Base-by-base conservation (phyloP, 2,888 invertebrate genomes). In the Zaprionus bogoriensis region DNA sequence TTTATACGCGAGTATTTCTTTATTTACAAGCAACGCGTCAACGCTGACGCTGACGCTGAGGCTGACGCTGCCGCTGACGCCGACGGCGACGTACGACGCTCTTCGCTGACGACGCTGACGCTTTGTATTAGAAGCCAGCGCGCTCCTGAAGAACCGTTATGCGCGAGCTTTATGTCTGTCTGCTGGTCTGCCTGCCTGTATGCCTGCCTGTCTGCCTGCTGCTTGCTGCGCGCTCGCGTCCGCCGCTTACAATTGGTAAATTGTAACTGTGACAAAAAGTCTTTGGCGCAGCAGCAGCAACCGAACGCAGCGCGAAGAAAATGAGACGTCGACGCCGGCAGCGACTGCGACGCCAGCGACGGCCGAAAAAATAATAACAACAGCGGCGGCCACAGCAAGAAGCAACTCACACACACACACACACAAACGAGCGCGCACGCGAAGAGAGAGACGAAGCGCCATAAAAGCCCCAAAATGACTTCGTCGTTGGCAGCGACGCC, bases 201-300 rank as follows among this genome's bases (percentile, higher is more conserved):
- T 30, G 20, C 5, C 25, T 50, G 42, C n/a, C n/a, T 45, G 57
- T 50, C 65, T 80, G 77, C 74, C 74, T 65, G 67, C 20, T 47
- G 51, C 39, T 60, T 64, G 25, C 63, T 53, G 68, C 69, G 74
- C 60, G 69, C 47, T 63, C 67, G 76, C 89, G 89, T 87, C 89
- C 86, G 79, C 73, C 75, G 82, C 87, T 88, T 84, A 87, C 89
- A 88, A 81, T 86, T 89, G 89, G 84, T 89, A 83, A 87, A 89
- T 89, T 89, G 89, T 88, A 89, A 89, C 89, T 89, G 89, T 87
- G 84, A 74, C 77, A 81, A 87, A 86, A 84, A 87, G 83, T 83
- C 86, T 86, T 82, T 76, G 69, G 84, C 87, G 77, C 86, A 52
- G 55, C 63, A 70, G 42, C 58, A 63, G 64, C 64, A 55, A 28